Evolutionary conservation across 53 echinoderm and acorn worm species (phyloP).

Genomic region (Apostichopus leukothele): DNA sequence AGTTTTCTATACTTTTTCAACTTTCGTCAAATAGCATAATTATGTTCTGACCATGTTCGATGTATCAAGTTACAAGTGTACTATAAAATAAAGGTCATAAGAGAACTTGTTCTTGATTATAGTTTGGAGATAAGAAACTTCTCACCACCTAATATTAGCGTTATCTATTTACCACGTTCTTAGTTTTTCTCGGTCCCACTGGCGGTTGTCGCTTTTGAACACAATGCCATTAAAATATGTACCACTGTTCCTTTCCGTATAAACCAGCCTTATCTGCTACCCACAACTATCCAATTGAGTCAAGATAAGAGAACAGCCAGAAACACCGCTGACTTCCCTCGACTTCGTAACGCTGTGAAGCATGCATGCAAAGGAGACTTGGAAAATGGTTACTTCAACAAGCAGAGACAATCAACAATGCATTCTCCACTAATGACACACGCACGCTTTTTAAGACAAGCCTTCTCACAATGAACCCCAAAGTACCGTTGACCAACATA

Average conservation of each 20-base stretch:
- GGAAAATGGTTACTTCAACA: constrained; percentile 34
- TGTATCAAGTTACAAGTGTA: too few species aligned
- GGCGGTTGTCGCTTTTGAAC: too few species aligned
- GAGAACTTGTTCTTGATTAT: too few species aligned
- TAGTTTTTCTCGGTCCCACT: too few species aligned
- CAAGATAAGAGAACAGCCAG: constrained; percentile 10
- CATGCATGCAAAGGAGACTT: constrained; percentile 13
- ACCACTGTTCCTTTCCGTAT: not conserved
- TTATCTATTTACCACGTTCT: too few species aligned
- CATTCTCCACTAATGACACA: constrained; percentile 23
- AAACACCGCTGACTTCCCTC: constrained; percentile 27
- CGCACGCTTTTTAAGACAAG: not conserved
- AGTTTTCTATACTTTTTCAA: too few species aligned
- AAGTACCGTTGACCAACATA: constrained; percentile 27
- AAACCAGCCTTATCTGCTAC: not conserved
- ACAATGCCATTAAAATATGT: not conserved
- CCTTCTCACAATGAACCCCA: constrained; percentile 31
- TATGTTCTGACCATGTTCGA: too few species aligned
- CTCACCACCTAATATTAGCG: too few species aligned
- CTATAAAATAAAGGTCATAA: too few species aligned
- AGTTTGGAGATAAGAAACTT: too few species aligned
- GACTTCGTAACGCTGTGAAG: constrained; percentile 25
- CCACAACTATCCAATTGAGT: not conserved
- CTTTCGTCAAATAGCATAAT: too few species aligned
- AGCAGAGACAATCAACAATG: constrained; percentile 27